A percentile compares a stretch with the other conserved stretches of the same genome.
phyloP scores from a whole-genome alignment of 1,140 invertebrate species.

The Drosophila murphyi region DNA sequence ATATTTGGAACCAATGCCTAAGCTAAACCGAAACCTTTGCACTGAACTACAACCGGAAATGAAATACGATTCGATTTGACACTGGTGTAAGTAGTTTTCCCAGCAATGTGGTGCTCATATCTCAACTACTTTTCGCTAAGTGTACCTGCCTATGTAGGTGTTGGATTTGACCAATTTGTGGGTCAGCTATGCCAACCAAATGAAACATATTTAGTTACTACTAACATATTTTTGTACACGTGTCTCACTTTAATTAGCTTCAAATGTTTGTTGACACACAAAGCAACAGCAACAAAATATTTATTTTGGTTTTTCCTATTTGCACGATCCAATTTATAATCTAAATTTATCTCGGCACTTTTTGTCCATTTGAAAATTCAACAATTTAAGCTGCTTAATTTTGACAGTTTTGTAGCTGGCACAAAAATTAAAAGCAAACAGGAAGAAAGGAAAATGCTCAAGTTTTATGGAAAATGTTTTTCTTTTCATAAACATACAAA shows the following conservation, averaged over 20 bases:
- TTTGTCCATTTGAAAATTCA: too few species aligned
- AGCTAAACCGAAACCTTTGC: too few species aligned
- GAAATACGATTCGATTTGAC: too few species aligned
- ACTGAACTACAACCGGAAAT: too few species aligned
- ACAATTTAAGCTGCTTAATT: background rate
- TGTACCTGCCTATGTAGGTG: background rate
- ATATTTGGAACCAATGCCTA: too few species aligned
- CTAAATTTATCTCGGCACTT: background rate
- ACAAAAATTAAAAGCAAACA: constrained; percentile 24
- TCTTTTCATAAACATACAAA: background rate
- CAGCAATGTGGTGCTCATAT: too few species aligned
- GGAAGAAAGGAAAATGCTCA: background rate
- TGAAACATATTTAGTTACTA: constrained; percentile 14
- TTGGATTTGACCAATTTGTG: constrained; percentile 29
- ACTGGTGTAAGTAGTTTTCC: too few species aligned
- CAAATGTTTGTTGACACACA: constrained; percentile 41
- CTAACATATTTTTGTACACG: too few species aligned
- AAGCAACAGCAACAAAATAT: background rate
- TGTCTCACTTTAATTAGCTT: constrained; percentile 46
- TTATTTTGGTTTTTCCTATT: too few species aligned
- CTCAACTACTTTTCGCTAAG: too few species aligned
- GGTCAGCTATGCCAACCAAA: constrained; percentile 5
- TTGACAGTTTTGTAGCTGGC: constrained; percentile 3
- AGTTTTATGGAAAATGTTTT: constrained; percentile 8
- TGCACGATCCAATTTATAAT: too few species aligned